Evolutionary conservation across 2,113 vertebrate species (phyloP).

Genomic region (Miniopterus natalensis): DNA sequence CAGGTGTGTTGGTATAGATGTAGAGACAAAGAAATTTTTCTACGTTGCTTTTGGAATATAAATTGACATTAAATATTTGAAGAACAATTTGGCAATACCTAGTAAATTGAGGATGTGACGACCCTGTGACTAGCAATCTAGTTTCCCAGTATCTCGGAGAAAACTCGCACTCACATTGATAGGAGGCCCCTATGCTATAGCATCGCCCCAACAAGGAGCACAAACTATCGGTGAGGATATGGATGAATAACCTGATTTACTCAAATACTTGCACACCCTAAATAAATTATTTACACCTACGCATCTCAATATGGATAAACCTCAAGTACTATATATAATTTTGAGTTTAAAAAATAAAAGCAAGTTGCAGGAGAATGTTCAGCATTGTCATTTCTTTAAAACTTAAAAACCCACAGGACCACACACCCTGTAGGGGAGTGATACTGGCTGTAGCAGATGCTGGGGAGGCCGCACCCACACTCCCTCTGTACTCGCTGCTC

Average conservation of each 20-base stretch:
- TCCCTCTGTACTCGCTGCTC: background rate
- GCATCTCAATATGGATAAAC: conserved; percentile 20
- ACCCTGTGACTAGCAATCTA: background rate
- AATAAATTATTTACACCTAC: background rate
- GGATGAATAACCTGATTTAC: background rate
- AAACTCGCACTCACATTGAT: background rate
- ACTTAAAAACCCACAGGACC: background rate
- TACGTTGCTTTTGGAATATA: background rate
- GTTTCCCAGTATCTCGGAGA: background rate
- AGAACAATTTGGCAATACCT: background rate
- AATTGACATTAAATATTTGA: conserved; percentile 8
- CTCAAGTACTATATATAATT: background rate
- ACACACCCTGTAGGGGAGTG: no score
- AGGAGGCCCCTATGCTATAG: background rate
- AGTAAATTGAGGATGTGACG: background rate
- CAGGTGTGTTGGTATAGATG: background rate
- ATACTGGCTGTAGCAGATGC: background rate
- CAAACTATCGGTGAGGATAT: background rate
- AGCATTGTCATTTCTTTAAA: background rate
- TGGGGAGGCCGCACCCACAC: background rate
- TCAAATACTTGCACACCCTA: background rate
- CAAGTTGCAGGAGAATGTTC: background rate
- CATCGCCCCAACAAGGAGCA: background rate
- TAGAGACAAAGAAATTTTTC: background rate
- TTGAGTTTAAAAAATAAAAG: conserved; percentile 33